Base-by-base conservation (phyloP, 2,113 vertebrate genomes). In the Anoplopoma fimbria region DNA sequence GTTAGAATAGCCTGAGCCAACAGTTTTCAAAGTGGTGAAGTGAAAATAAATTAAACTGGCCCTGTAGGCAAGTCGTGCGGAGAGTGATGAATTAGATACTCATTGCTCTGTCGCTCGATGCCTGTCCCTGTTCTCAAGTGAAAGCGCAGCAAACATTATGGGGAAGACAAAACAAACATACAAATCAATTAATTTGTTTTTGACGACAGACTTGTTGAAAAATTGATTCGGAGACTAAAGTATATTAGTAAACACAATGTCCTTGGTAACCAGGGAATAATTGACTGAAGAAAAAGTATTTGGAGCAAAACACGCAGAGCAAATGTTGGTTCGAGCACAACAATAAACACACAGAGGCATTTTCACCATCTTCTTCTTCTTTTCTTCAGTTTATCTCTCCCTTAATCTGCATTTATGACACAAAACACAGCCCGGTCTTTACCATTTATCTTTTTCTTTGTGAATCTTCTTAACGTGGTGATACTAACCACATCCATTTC, bases 1-100 rank as follows among this genome's bases (percentile, higher is more conserved):
- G 94, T 95, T 95, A 92, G 93, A 94, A 95, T 92, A 92, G 94
- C 94, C 94, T 94, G 93, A 95, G 95, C 94, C 95, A 95, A 95
- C 94, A 95, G 92, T 95, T 95, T 95, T 94, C 91, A 94, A 95
- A 95, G 93, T 91, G 92, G 93, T 90, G 93, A 95, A 94, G 94
- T 89, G 94, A 95, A 95, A 95, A 95, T 95, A 94, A 95, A 96
- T 95, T 91, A 95, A 94, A 93, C 79, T 82, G 89, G 93, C 93
- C 92, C 93, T 91, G 93, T 92, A 93, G 94, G 94, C 93, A 73
- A 93, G 94, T 94, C 91, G 91, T 94, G 92, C 90, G 76, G 79
- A 85, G 91, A 86, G 91, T 95, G 95, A 95, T 95, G 95, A 95
- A 95, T 95, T 94, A 93, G 91, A 93, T 87, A 89, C 90, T 94